Base-by-base conservation (phyloP, 2,888 invertebrate genomes). In the Cantharis nigra region DNA sequence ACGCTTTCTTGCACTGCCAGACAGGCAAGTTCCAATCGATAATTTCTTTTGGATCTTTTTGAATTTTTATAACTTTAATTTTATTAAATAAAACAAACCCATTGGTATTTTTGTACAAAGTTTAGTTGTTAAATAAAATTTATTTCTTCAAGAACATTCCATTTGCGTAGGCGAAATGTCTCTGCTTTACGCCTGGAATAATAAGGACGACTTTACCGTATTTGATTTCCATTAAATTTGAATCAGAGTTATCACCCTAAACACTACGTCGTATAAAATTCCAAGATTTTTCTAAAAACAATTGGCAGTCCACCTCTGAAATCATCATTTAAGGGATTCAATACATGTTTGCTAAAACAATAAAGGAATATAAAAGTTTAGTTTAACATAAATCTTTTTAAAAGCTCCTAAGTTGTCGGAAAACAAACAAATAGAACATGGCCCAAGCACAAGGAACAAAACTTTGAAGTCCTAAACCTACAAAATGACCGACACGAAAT, bases 381-480 rank as follows among this genome's bases (percentile, higher is more conserved):
- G 72, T 14, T 13, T 14, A 74, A 74, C 74, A 70, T 74, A 74
- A 74, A 74, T 74, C 74, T 74, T 74, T 69, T 73, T 73, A 73
- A 65, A 70, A 63, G 33, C 70, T 49, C 70, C 69, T 16, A 74
- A 74, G 62, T 73, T 73, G 49, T 73, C 64, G 49, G 62, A 70
- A 70, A n/a, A 64, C 70, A 74, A 70, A 74, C 74, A 74, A 74
- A 70, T 70, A 76, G 67, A 65, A 20, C 70, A 26, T 49, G 67
- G 64, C 2, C 16, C 18, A 67, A 26, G 73, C 20, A 63, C 69
- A 64, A 70, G 30, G 70, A 13, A 23, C 65, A 33, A 72, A 77
- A 74, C 69, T 77, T 65, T 71, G 63, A 77, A 74, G 71, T 67
- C 73, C 72, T 71, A 77, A 77, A 74, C 77, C 77, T 70, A 74